Percentiles rank a stretch among this genome's conserved stretches.
Evolutionary conservation across 2,888 invertebrate species (phyloP).

Genomic region (Pammene fasciana): DNA sequence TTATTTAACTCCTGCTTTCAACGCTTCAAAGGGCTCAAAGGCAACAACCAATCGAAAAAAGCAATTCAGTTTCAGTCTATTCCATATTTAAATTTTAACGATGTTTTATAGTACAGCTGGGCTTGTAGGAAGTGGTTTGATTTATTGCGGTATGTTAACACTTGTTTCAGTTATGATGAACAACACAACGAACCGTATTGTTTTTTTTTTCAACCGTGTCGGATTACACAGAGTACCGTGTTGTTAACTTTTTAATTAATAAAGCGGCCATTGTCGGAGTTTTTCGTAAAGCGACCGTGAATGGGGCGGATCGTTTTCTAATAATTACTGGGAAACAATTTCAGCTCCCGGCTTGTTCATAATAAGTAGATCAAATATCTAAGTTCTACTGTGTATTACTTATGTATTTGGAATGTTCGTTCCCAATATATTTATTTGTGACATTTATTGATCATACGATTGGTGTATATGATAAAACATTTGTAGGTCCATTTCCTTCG

Average conservation of each 20-base stretch:
- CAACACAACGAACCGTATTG: conserved; percentile 3
- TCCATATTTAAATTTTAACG: neutral
- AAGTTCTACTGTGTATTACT: too few species aligned
- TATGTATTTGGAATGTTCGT: too few species aligned
- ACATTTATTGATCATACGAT: too few species aligned
- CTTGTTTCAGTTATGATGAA: conserved; percentile 1
- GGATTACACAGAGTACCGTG: neutral
- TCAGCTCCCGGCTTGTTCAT: too few species aligned
- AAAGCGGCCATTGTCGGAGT: conserved; percentile 19
- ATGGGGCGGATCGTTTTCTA: neutral
- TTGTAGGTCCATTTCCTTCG: too few species aligned
- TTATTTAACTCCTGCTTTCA: too few species aligned
- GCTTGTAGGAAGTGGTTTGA: conserved; percentile 4
- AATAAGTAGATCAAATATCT: too few species aligned
- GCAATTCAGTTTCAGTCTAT: neutral
- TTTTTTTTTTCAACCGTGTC: conserved; percentile 17
- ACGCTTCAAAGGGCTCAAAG: too few species aligned
- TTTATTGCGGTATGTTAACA: neutral
- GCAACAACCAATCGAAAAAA: neutral
- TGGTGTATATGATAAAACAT: too few species aligned
- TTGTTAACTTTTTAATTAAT: conserved; percentile 18
- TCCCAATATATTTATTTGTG: too few species aligned
- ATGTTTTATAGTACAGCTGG: neutral
- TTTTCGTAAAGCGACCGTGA: neutral
- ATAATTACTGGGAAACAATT: neutral